Evolutionary conservation across 2,797 vertebrate genomes (phyloP), one percentile per base, ranked within the genome.

Genomic region (Trachurus trachurus): DNA sequence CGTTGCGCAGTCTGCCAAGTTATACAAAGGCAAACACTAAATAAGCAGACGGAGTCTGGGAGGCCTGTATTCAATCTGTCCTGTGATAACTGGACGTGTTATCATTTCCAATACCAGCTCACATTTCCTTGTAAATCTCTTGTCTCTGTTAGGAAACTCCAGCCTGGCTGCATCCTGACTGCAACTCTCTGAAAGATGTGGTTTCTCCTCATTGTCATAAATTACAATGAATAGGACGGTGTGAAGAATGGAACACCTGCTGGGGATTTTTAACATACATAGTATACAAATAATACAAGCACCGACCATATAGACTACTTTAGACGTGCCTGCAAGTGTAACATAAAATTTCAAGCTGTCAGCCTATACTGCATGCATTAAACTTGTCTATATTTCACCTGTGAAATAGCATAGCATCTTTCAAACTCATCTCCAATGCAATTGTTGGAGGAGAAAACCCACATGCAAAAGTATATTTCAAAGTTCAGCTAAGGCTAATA

Each of bases 21-120:
- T 71, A 87, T 66, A 89, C 89, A 92, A 87, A 84, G 52, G 76
- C 81, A 78, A 85, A 80, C 64, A 78, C 66, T 58, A 82, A 86
- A 83, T 87, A 87, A 87, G 80, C 80, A 90, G 85, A 89, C 61
- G 82, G 72, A 76, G 68, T 81, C 58, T 74, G 77, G 67, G 69
- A 84, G 72, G 81, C 50, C 62, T 72, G 80, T 49, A n/a, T 76
- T 76, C 64, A 50, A 47, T 90, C 74, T 87, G 73, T 79, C 63
- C 80, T 63, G 64, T 15, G 40, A 85, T 78, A 89, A 78, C 84
- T 47, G 75, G 79, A 80, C 69, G 61, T 74, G 86, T 79, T 82
- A 83, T 71, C 69, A 39, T 86, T 81, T 60, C 63, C 69, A 70
- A 67, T 63, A 78, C 77, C 71, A 66, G 77, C 67, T 72, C 58